Evolutionary conservation across 2,888 invertebrate genomes (phyloP), one percentile per base, ranked within the genome.

Genomic region (Apodemia mormo): DNA sequence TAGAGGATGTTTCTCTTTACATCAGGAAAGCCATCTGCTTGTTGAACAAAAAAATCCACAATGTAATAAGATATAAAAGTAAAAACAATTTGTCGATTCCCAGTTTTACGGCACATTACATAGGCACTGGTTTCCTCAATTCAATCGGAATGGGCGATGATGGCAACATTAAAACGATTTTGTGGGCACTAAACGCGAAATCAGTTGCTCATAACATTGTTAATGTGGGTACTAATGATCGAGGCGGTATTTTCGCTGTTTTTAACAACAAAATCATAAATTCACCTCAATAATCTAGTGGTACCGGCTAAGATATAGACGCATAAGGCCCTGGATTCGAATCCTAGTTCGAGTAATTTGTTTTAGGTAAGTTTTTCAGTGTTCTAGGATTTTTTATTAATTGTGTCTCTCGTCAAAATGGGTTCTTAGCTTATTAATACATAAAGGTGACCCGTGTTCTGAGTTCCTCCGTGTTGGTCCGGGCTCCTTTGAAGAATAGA

Each of bases 151-250:
- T 73, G 71, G 66, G 73, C 68, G 74, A 77, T 77, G 77, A 79
- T 77, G 77, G 77, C 76, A 74, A 75, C 75, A 76, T 69, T 77
- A 79, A 77, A 22, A 78, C 75, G 77, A 80, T 81, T 81, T 79
- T 81, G 80, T 78, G 78, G 80, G 74, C 78, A 79, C 80, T 79
- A 82, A 84, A 83, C 76, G 74, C 77, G 76, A 75, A 77, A 78
- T 80, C 76, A 77, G 79, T 69, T 68, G 81, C 69, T 83, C 84
- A 82, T 85, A 79, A 85, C 77, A 64, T 70, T 71, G 78, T 81
- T 83, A 80, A 84, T 82, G 78, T 78, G 72, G 68, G 72, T 64
- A 67, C 80, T 83, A 84, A 85, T 83, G 83, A 82, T 80, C 78
- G 73, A 72, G 73, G 67, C 69, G 68, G 69, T 61, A 71, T 49